Base-by-base conservation (phyloP, 2,888 invertebrate genomes). In the Prostheceraeus crozeri region DNA sequence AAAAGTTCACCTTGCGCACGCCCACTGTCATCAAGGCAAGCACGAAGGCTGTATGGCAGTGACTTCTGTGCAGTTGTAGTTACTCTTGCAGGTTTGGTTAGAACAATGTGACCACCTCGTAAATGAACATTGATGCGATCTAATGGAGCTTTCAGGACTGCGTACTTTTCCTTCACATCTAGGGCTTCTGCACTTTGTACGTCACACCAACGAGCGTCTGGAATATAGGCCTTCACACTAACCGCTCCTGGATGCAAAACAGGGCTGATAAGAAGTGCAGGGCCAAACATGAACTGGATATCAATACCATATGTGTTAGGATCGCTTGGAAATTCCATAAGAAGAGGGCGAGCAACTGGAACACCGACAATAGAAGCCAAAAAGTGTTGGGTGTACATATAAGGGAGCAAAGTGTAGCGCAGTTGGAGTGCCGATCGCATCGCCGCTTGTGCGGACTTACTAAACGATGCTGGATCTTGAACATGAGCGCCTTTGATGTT, bases 381-480 rank as follows among this genome's bases (percentile, higher is more conserved):
- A 60, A 65, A 71, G 61, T 75, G 67, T 55, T 72, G 70, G 1
- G 79, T 76, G 70, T 80, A 80, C n/a, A 79, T 71, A 64, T 75
- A 77, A 1, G 79, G 78, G 16, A 79, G 67, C 14, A 78, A 68
- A 11, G 69, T 66, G 68, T 79, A 79, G 6, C 28, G 3, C 4
- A 25, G 23, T 10, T 3, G 4, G n/a, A 46, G 23, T 8, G 48
- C 4, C 3, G 4, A 10, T 46, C 27, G 23, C 48, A 46, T 46
- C 27, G 27, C 27, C 19, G 73, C 72, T 10, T 84, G 81, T 16
- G 86, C 85, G 45, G 78, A 79, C 0, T 81, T 76, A 1, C 86
- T 86, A 71, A 87, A 77, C 14, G 83, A 81, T 2, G 82, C 88
- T 0, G 89, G 89, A 80, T 89, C 89, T 80, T 89, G 89, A 35